Conservation (phyloP, 2,888 invertebrate genomes). For the Mystacides longicornis region DNA sequence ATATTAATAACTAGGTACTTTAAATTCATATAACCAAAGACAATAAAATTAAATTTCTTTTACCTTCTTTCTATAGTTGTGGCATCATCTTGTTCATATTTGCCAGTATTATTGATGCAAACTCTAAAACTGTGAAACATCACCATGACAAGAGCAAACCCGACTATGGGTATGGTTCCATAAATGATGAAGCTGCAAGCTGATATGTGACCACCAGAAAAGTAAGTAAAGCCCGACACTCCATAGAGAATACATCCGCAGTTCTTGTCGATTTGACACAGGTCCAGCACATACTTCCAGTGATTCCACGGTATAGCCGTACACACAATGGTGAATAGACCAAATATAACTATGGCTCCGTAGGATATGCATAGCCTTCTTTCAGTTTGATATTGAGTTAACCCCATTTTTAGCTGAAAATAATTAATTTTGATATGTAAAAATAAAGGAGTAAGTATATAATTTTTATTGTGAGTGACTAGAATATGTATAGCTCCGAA, state of each 20-base stretch:
- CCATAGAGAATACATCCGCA: slow-evolving; percentile 65
- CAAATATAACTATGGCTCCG: slow-evolving; percentile 33
- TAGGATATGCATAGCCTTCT: slow-evolving; percentile 39
- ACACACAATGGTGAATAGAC: slow-evolving; percentile 41
- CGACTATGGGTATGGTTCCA: slow-evolving; percentile 55
- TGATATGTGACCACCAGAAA: slow-evolving; percentile 58
- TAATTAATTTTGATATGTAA: too few species aligned
- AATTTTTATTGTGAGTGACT: too few species aligned
- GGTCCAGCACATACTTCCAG: slow-evolving; percentile 60
- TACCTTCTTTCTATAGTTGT: slow-evolving; percentile 46
- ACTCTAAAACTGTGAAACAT: slow-evolving; percentile 64
- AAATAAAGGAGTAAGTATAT: too few species aligned
- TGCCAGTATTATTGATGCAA: slow-evolving; percentile 51
- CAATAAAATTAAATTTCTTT: neutral
- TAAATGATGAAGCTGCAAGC: slow-evolving; percentile 62
- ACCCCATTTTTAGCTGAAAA: neutral
- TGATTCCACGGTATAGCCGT: slow-evolving; percentile 59
- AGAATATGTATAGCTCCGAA: too few species aligned
- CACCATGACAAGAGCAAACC: slow-evolving; percentile 56
- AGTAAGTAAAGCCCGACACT: slow-evolving; percentile 51
- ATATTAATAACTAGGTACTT: too few species aligned
- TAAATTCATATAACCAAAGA: too few species aligned
- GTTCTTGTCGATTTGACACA: slow-evolving; percentile 48
- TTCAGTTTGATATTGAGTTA: slow-evolving; percentile 39
- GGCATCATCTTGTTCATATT: slow-evolving; percentile 45